Conservation (phyloP, 64 coral and sea anemone species). For the Cladopsammia gracilis region DNA sequence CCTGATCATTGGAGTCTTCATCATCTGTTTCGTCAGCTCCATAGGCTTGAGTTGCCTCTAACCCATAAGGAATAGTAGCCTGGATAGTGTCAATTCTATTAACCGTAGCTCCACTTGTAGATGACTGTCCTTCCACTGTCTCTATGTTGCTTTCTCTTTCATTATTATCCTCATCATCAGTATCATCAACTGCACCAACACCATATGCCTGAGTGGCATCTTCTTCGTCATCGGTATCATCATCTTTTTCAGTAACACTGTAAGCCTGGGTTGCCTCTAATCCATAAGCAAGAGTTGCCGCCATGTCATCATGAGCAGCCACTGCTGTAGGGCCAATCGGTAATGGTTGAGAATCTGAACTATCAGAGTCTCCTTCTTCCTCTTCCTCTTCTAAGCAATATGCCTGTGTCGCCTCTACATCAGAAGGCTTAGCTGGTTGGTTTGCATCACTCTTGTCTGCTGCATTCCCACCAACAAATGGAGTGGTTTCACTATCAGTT, state of each 20-base stretch:
- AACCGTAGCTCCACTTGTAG: background rate
- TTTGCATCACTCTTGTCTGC: background rate
- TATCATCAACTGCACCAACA: background rate
- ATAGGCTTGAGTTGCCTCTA: conserved; percentile 55
- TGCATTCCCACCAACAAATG: background rate
- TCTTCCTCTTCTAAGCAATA: conserved; percentile 14
- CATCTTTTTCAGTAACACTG: conserved; percentile 10
- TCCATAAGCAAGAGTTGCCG: conserved; percentile 37
- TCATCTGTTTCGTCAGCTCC: conserved; percentile 45
- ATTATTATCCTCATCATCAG: conserved; percentile 17
- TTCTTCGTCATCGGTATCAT: background rate
- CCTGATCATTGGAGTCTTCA: background rate
- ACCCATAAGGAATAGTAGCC: background rate
- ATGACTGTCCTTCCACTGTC: background rate
- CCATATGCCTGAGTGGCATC: conserved; percentile 50
- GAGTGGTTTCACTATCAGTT: conserved; percentile 1
- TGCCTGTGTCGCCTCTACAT: conserved; percentile 28
- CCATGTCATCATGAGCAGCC: background rate
- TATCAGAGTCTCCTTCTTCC: conserved; percentile 12
- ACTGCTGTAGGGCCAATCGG: background rate
- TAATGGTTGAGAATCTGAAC: conserved; percentile 12
- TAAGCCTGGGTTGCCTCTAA: conserved; percentile 32
- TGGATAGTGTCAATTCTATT: background rate
- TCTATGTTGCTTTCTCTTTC: background rate
- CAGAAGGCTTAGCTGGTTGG: background rate